Evolutionary conservation across 2,888 invertebrate genomes (phyloP).

Genomic region (Myopa tessellatipennis): DNA sequence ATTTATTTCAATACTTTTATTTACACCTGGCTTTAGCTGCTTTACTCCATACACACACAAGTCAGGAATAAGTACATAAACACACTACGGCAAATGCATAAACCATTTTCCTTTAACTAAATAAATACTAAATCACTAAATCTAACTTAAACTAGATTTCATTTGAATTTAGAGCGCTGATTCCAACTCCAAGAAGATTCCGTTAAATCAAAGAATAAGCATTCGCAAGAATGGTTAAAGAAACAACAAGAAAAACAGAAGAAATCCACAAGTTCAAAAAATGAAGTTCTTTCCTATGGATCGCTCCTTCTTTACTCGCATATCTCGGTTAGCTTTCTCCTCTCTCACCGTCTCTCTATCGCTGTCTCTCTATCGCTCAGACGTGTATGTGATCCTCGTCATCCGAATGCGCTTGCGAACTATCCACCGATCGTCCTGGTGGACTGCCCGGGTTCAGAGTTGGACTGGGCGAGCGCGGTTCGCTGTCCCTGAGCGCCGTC

Average conservation of each 20-base stretch:
- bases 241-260: not conserved
- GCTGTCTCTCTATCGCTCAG: constrained; percentile 50
- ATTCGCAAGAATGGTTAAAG: too few species aligned
- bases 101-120: too few species aligned
- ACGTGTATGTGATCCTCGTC: constrained; percentile 68
- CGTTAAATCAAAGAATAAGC: too few species aligned
- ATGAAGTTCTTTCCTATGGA: too few species aligned
- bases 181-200: too few species aligned
- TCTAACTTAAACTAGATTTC: too few species aligned
- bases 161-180: too few species aligned
- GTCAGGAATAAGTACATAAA: too few species aligned
- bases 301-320: too few species aligned
- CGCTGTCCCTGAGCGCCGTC: constrained; percentile 40
- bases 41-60: not conserved
- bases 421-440: constrained; percentile 65
- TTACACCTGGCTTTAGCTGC: not conserved
- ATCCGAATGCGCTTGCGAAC: constrained; percentile 66
- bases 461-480: constrained; percentile 63
- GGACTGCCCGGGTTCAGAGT: constrained; percentile 68
- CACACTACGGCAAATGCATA: too few species aligned
- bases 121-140: too few species aligned
- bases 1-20: not conserved
- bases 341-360: not conserved
- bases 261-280: not conserved
- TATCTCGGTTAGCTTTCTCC: too few species aligned